These are phyloP conservation scores for Helicoverpa assulta DNA, from an alignment of 2,888 invertebrate species.

Conservation along the genomic window DNA sequence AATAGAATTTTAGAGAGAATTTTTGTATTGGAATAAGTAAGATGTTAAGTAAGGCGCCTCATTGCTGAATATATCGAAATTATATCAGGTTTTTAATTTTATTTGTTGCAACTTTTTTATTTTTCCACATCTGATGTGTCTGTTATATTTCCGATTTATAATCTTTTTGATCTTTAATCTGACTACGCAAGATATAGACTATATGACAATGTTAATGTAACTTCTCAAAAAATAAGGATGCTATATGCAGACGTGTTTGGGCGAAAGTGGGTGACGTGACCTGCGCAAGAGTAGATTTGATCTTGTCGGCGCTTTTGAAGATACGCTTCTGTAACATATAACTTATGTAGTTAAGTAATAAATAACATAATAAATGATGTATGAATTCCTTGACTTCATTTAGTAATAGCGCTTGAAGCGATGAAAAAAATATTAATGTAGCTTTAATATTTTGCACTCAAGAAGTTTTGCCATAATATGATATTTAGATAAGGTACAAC, in stretches of 20 bases:
- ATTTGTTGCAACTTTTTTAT: neutral
- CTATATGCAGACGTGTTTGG: constrained; percentile 25
- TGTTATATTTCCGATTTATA: neutral
- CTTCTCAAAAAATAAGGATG: neutral
- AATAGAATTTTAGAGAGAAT: too few relatives aligned
- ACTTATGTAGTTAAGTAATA: neutral
- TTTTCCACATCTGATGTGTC: neutral
- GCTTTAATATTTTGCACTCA: constrained; percentile 15
- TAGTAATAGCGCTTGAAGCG: constrained; percentile 21
- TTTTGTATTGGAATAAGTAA: too few relatives aligned
- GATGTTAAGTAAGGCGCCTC: too few relatives aligned
- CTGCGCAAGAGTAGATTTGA: constrained; percentile 57
- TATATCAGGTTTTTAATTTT: too few relatives aligned
- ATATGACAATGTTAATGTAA: neutral
- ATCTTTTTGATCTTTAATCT: neutral
- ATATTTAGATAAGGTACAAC: constrained; percentile 14
- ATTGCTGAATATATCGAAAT: too few relatives aligned
- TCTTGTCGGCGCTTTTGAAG: constrained; percentile 61
- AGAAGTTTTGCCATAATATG: constrained; percentile 35
- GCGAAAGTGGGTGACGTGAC: constrained; percentile 37
- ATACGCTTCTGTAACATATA: constrained; percentile 39
- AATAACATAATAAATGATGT: constrained; percentile 48
- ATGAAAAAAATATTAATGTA: constrained; percentile 8
- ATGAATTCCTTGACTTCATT: constrained; percentile 56
- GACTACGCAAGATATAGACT: neutral